These are phyloP conservation scores for Stenodema calcarata DNA, from an alignment of 2,888 invertebrate species.

Conservation along the genomic window DNA sequence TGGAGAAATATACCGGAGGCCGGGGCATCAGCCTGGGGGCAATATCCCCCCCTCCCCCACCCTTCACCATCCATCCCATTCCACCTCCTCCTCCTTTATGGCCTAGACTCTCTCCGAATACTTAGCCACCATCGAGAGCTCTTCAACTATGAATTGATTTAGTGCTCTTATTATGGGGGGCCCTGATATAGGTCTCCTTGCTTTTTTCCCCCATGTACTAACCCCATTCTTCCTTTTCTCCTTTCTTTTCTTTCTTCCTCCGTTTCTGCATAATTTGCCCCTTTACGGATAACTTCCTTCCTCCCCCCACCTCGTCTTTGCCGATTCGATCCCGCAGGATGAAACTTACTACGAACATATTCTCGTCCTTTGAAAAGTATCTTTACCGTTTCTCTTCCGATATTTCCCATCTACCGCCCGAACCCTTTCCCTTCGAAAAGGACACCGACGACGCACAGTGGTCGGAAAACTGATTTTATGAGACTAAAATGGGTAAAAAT, in stretches of 20 bases:
- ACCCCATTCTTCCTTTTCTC: neutral
- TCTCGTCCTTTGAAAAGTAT: neutral
- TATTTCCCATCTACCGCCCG: neutral
- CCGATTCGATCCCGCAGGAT: neutral
- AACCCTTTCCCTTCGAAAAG: neutral
- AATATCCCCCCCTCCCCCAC: too few species aligned
- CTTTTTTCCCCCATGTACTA: neutral
- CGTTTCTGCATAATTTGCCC: neutral
- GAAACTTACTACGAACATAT: neutral
- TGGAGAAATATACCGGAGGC: conserved; percentile 47
- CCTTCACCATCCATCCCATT: too few species aligned
- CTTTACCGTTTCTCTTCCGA: neutral
- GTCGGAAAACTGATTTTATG: too few species aligned
- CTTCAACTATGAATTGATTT: conserved; percentile 51
- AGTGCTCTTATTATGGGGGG: conserved; percentile 46
- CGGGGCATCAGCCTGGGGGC: conserved; percentile 1
- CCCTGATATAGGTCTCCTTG: conserved; percentile 5
- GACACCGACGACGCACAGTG: too few species aligned
- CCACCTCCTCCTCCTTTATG: conserved; percentile 46
- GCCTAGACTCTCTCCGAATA: conserved; percentile 49
- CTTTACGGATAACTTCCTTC: neutral
- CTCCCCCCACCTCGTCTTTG: neutral
- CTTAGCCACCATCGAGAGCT: conserved; percentile 49
- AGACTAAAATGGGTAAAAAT: too few species aligned
- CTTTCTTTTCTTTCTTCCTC: neutral